Conservation (phyloP, 1,140 invertebrate genomes). For the Agrypnia vestita region DNA sequence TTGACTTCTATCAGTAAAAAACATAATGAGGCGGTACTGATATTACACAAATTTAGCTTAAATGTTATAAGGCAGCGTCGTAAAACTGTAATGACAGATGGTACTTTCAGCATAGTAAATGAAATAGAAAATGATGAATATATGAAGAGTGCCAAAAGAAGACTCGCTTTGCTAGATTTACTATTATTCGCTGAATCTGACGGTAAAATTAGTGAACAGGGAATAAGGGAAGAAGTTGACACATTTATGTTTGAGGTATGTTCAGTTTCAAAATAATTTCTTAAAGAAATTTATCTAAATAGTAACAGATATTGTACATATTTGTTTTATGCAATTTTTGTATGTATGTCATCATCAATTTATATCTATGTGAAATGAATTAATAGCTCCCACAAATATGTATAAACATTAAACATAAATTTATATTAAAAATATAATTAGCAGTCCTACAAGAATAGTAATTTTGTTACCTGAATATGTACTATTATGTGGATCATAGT, state of each 20-base stretch:
- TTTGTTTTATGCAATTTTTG: too few relatives aligned
- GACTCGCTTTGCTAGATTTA: conserved; percentile 87
- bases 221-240: conserved; percentile 81
- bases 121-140: conserved; percentile 8
- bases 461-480: too few relatives aligned
- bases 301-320: too few relatives aligned
- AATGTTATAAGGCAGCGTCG: conserved; percentile 66
- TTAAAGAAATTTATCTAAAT: too few relatives aligned
- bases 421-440: too few relatives aligned
- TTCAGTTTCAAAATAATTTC: too few relatives aligned
- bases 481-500: too few relatives aligned
- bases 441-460: too few relatives aligned
- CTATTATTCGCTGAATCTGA: conserved; percentile 76
- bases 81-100: conserved; percentile 31
- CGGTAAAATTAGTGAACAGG: conserved; percentile 71
- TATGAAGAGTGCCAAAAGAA: conserved; percentile 68
- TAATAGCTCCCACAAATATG: too few relatives aligned
- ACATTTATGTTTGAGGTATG: conserved; percentile 86
- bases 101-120: not conserved
- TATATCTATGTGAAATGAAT: too few relatives aligned
- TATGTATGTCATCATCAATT: too few relatives aligned
- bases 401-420: too few relatives aligned
- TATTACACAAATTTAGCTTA: conserved; percentile 77
- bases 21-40: conserved; percentile 71
- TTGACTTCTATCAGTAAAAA: conserved; percentile 67